Evolutionary conservation across 2,888 invertebrate genomes (phyloP).

Genomic region (Ischnura elegans): DNA sequence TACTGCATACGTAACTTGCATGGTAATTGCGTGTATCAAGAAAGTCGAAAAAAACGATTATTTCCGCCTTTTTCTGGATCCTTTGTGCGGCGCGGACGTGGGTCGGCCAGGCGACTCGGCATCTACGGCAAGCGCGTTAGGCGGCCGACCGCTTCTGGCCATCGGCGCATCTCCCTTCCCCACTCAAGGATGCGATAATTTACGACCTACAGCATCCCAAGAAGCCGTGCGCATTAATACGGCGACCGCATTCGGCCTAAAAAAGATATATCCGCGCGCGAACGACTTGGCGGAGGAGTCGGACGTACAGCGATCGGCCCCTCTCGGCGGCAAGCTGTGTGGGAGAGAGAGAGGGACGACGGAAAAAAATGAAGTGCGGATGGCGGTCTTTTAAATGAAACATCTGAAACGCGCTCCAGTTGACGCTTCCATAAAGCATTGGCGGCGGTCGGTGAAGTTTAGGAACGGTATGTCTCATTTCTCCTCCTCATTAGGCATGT

Average conservation of each 20-base stretch:
- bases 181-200: not conserved
- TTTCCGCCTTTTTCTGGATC: no score
- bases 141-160: not conserved
- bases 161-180: not conserved
- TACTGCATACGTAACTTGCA: no score
- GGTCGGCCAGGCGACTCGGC: no score
- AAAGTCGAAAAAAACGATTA: no score
- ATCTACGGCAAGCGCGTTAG: no score
- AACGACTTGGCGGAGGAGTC: not conserved
- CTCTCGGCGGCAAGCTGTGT: not conserved
- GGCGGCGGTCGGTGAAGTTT: not conserved
- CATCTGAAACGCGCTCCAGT: not conserved
- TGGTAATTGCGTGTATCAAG: no score
- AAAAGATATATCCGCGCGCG: conserved; percentile 18
- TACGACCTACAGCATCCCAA: conserved; percentile 22
- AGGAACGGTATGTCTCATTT: not conserved
- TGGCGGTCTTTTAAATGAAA: not conserved
- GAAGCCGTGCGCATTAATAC: not conserved
- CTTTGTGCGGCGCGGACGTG: no score
- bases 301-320: not conserved
- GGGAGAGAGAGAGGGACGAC: not conserved
- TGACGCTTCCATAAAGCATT: conserved; percentile 18
- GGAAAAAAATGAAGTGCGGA: not conserved
- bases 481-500: not conserved
- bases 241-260: not conserved